Base-by-base conservation (phyloP, 1,140 invertebrate species). In the Lethrus apterus region DNA sequence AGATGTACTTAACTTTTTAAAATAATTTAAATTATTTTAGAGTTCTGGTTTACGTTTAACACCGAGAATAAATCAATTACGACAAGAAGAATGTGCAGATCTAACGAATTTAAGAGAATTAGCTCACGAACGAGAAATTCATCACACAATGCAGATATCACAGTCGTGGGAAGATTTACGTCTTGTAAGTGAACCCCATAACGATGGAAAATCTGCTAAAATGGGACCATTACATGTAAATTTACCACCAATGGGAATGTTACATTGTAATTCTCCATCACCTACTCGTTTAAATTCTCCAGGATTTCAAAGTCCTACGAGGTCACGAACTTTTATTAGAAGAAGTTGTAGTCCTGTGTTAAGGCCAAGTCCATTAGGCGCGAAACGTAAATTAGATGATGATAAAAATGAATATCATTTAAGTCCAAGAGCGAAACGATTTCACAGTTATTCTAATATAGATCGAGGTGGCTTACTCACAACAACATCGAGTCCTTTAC, bases 141-240 rank as follows among this genome's bases (percentile, higher is more conserved):
- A 90, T 61, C 83, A 81, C 59, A 82, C 86, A 50, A 88, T 93
- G 75, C 84, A 88, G 65, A 91, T 93, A 68, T 91, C 88, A 1
- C 87, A 88, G 62, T 91, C 88, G 11, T 91, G 85, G 76, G 88
- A 92, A 66, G 88, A 92, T 69, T 72, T 93, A 2, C 83, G 83
- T 0, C 68, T 92, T 19, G 81, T 89, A 49, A 73, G 75, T 2
- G 79, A 81, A 57, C 73, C 72, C 23, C 64, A 68, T 51, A 58
- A 58, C 29, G 36, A 30, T 35, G 29, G 34, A 40, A 56, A 53
- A 43, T 33, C 44, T n/a, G 51, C 42, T 21, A 58, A 63, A 46
- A 59, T 64, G 57, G 60, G 59, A 8, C 65, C 65, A 3, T 57
- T 67, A 11, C 65, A 66, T 45, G 49, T 68, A 24, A 63, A 44